Base-by-base conservation (phyloP, 1,140 invertebrate genomes). In the Drosophila ambigua region DNA sequence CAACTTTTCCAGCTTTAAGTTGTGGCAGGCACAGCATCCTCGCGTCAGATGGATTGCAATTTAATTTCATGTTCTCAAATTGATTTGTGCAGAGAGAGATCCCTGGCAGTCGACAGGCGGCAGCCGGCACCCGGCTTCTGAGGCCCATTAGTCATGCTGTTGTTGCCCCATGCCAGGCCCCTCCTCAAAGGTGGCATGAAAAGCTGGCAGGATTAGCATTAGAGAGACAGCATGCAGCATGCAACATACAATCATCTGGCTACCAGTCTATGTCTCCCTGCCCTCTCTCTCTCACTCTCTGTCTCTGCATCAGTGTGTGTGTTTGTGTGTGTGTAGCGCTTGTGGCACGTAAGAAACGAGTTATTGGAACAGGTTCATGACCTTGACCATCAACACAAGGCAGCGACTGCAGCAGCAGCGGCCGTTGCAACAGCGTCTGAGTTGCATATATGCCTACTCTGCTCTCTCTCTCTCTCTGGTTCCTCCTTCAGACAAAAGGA, bases 321-420 rank as follows among this genome's bases (percentile, higher is more conserved):
- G 51, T 67, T n/a, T 66, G 35, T 60, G 51, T 67, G 15, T 66
- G 35, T 66, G 26, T 61, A 39, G 48, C 60, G 28, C 72, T 35
- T 77, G 64, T 59, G 75, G 83, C 83, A 88, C 79, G 80, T 85
- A 90, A 90, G 81, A 82, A 90, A 90, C 85, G 72, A 90, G 85
- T 90, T 90, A 85, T 85, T 82, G 85, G 79, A 90, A 90, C 87
- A 90, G 87, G 87, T 90, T 90, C 87, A 90, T 90, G 87, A 90
- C 87, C 87, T 90, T 90, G 87, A 90, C 87, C 87, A 90, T 90
- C 81, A 90, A 87, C 81, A 75, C 75, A 79, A 82, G 73, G 82
- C 82, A 82, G 60, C 82, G 64, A 57, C 77, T 76, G 50, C 72
- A 71, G 43, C 60, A 57, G 60, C 79, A 72, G 53, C 58, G 67